Evolutionary conservation across 2,888 invertebrate genomes (phyloP), one percentile per base, ranked within the genome.

Genomic region (Andrena marginata): DNA sequence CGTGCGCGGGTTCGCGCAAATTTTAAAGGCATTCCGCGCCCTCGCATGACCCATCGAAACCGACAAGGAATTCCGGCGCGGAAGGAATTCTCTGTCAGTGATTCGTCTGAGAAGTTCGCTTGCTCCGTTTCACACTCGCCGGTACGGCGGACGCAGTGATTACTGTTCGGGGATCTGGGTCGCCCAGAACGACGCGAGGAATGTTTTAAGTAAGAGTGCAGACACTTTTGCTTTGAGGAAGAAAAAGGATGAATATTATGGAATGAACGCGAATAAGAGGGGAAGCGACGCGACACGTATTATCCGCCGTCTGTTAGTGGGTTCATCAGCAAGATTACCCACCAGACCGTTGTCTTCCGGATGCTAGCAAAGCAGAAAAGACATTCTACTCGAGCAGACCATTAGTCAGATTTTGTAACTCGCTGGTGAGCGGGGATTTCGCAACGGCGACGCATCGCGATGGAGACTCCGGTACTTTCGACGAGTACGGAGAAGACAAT

Each of bases 1-100:
- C 59, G 67, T 67, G 72, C 77, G 35, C 62, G 23, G 10, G 59
- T 67, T 42, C 67, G 49, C 73, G 70, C 75, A 73, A 73, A 82
- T 77, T 87, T 75, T 78, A 49, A 63, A 75, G 64, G 35, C 68
- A 65, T 60, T 54, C 64, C 54, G 26, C 20, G 10, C 20, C 51
- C 6, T 42, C 7, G n/a, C 13, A 26, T 23, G 29, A 59, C 33
- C 33, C 23, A 8, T 2, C 2, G 23, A 10, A 56, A 68, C 31
- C 23, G 13, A 68, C 48, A 54, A 54, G 20, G 49, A 16, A 42
- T 59, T 65, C 33, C 6, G 7, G n/a, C 8, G 26, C n/a, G 7
- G 10, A 29, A 26, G 26, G 8, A 56, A 64, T 10, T 69, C 33
- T 10, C 13, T 42, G 42, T 42, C 42, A 42, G 42, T 13, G 42